phyloP scores from a whole-genome alignment of 2,797 vertebrate genomes.

The Cetoscarus ocellatus region DNA sequence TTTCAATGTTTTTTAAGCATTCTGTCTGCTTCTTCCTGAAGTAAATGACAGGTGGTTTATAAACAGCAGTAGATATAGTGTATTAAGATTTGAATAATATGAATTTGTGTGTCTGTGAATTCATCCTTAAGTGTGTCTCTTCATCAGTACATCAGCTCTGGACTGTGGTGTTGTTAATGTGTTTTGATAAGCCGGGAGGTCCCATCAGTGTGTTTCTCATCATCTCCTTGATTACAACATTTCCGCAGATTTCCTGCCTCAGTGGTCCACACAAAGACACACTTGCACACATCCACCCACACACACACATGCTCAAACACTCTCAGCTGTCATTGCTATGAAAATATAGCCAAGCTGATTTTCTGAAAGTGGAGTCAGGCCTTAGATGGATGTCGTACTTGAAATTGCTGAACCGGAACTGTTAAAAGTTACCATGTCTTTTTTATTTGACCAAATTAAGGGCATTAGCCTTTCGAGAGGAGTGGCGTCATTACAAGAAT shows the following conservation, averaged over 20 bases:
- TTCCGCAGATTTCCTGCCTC: slow-evolving; percentile 69
- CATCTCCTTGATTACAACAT: slow-evolving; percentile 75
- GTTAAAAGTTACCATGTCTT: slow-evolving; percentile 29
- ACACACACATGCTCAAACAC: slow-evolving; percentile 15
- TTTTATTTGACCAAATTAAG: slow-evolving; percentile 36
- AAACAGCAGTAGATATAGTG: slow-evolving; percentile 24
- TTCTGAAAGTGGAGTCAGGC: slow-evolving; percentile 24
- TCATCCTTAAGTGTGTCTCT: neutral
- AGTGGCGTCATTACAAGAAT: slow-evolving; percentile 38
- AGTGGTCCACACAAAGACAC: slow-evolving; percentile 29
- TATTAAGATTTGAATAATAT: slow-evolving; percentile 15
- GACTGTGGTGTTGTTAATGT: slow-evolving; percentile 67
- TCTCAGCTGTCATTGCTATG: slow-evolving; percentile 46
- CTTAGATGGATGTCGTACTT: slow-evolving; percentile 35
- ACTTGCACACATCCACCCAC: slow-evolving; percentile 9
- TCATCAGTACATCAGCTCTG: slow-evolving; percentile 43
- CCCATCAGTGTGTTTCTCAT: slow-evolving; percentile 77
- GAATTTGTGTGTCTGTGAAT: neutral
- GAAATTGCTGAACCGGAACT: slow-evolving; percentile 16
- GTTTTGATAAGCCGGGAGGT: slow-evolving; percentile 71
- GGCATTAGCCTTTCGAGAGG: slow-evolving; percentile 10
- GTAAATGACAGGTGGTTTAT: slow-evolving; percentile 25
- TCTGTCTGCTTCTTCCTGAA: neutral
- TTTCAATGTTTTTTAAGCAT: neutral
- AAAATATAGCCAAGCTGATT: slow-evolving; percentile 34